A percentile compares a stretch with the other conserved stretches of the same genome.
Conservation (phyloP, 2,113 vertebrate species). For the Nothocercus julius region DNA sequence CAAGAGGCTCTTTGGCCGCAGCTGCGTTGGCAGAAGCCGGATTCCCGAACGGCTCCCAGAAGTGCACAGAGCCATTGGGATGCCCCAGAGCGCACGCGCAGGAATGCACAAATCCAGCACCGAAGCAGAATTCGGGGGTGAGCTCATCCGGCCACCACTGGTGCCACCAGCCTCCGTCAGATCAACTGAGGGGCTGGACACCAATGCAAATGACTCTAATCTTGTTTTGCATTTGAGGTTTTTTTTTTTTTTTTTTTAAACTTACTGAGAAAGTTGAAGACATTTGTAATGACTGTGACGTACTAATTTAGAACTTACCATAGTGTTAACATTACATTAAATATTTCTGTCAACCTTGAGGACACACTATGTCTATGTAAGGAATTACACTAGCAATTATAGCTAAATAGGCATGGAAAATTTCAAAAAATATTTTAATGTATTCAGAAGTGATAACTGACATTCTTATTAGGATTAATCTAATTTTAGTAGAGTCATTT, state of each 20-base stretch:
- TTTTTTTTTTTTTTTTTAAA: not conserved
- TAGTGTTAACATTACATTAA: constrained; percentile 34
- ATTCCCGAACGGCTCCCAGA: not conserved
- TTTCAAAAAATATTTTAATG: constrained; percentile 33
- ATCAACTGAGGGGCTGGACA: not conserved
- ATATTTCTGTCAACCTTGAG: constrained; percentile 64
- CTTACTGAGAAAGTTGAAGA: constrained; percentile 46
- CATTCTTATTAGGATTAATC: constrained; percentile 73
- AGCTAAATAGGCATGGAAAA: constrained; percentile 69
- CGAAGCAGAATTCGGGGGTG: too few relatives aligned
- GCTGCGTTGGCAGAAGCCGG: too few relatives aligned
- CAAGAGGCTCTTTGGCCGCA: not conserved
- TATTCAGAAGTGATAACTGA: constrained; percentile 67
- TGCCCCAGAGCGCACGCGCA: too few relatives aligned
- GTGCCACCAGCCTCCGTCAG: not conserved
- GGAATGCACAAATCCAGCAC: too few relatives aligned
- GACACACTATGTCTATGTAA: constrained; percentile 60
- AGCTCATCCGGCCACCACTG: not conserved
- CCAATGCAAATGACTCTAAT: not conserved
- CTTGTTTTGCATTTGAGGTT: not conserved
- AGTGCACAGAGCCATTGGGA: too few relatives aligned
- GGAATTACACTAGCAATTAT: constrained; percentile 70
- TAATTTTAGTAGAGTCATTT: constrained; percentile 73
- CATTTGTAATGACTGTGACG: not conserved
- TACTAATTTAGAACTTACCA: constrained; percentile 46